Base-by-base conservation (phyloP, 2,888 invertebrate species). In the Trissolcus japonicus region DNA sequence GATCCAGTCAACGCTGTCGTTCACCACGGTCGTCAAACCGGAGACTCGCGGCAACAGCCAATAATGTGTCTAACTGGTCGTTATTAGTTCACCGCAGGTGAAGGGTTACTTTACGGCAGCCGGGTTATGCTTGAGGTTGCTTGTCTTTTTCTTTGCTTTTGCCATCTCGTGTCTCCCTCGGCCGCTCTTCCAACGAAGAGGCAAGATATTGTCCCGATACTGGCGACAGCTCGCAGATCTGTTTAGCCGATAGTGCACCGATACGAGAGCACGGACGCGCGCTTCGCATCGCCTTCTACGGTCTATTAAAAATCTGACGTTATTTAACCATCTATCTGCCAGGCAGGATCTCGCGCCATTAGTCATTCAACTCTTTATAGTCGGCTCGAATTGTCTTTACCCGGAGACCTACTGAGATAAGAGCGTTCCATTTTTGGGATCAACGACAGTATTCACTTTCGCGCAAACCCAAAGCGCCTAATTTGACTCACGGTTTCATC, bases 171-270 rank as follows among this genome's bases (percentile, higher is more conserved):
- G 16, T 61, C 43, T 25, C 7, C n/a, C 54, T 6, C 11, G 14
- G 25, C 43, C 51, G 16, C 54, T 59, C 66, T 67, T 72, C 55
- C 72, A 59, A 72, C 67, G 60, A 57, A 55, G 75, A 75, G 80
- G 80, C 81, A 79, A 84, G 85, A 85, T 84, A 85, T 83, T 83
- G 83, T 84, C 82, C 74, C 78, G 81, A 84, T 83, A 83, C 79
- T 80, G 82, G 76, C 81, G 83, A 83, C 84, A 82, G 82, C 83
- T 83, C 78, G 72, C 80, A 84, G 84, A 84, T 84, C 85, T 84
- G 82, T 85, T 83, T 81, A 71, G 73, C 79, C 78, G 85, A 85
- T 84, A 84, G 80, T 80, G 72, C 66, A 77, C 71, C 79, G 83
- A 85, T 84, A 82, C 63, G 71, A 75, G 67, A 72, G 72, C 71